Evolutionary conservation across 2,113 vertebrate species (phyloP).

Genomic region (Odocoileus virginianus): DNA sequence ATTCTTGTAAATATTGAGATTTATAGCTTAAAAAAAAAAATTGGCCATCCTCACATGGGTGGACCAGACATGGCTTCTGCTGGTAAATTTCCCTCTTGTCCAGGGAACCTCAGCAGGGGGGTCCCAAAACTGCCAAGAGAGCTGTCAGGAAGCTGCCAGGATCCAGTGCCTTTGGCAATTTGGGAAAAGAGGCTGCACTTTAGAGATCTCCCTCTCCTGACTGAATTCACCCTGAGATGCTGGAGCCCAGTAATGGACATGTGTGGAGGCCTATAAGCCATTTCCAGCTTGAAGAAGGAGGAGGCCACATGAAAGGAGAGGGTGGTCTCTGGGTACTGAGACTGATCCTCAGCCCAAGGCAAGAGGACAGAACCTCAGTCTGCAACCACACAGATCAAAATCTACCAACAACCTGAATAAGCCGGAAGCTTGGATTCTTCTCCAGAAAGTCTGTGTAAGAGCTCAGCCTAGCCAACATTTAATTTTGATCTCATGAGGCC

Average conservation of each 20-base stretch:
- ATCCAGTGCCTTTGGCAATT: neutral
- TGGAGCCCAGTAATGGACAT: neutral
- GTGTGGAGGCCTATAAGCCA: too few relatives aligned
- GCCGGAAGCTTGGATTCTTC: neutral
- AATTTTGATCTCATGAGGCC: neutral
- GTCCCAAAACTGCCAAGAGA: neutral
- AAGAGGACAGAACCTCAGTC: neutral
- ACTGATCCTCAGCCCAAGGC: neutral
- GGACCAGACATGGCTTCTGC: neutral
- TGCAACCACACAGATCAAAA: neutral
- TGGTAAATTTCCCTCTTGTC: neutral
- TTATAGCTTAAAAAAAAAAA: neutral
- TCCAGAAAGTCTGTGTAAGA: neutral
- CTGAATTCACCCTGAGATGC: neutral
- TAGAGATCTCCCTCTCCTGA: neutral
- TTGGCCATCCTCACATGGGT: neutral
- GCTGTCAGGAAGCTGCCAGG: neutral
- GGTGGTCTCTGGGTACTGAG: neutral
- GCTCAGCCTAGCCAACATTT: neutral
- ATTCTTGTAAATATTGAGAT: conserved; percentile 55
- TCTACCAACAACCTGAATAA: neutral
- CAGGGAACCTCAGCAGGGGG: accelerated
- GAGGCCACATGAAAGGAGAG: neutral
- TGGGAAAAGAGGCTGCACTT: neutral
- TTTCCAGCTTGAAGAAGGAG: neutral